Conservation (phyloP, 53 echinoderm and acorn worm species). For the Holothuria leucospilota region DNA sequence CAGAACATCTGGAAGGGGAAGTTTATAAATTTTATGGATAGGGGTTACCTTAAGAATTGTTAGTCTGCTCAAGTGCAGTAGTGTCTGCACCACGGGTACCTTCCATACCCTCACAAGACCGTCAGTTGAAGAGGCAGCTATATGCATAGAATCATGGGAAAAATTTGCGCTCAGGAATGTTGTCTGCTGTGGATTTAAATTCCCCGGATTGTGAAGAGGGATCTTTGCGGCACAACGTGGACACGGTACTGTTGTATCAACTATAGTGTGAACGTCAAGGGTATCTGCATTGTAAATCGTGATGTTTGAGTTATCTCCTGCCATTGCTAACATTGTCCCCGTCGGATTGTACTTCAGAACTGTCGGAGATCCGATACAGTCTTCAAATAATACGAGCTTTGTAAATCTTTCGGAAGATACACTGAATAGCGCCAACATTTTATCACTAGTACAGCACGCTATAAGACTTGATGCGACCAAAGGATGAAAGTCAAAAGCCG, state of each 20-base stretch:
- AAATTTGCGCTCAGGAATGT: conserved; percentile 75
- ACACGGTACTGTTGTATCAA: conserved; percentile 86
- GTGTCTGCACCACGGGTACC: conserved; percentile 68
- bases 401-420: conserved; percentile 62
- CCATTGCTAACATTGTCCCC: conserved; percentile 80
- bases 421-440: conserved; percentile 65
- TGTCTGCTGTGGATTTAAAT: conserved; percentile 55
- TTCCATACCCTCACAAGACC: conserved; percentile 89
- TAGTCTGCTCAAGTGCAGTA: conserved; percentile 81
- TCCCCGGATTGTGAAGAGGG: conserved; percentile 65
- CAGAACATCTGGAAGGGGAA: conserved; percentile 83
- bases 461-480: conserved; percentile 79
- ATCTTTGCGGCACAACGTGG: conserved; percentile 82
- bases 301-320: conserved; percentile 76
- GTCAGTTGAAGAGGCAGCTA: conserved; percentile 89
- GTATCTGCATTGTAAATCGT: conserved; percentile 70
- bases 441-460: conserved; percentile 76
- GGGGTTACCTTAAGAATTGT: conserved; percentile 82
- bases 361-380: conserved; percentile 71
- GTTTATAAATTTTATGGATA: conserved; percentile 71
- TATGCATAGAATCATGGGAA: conserved; percentile 84
- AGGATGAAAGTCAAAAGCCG: conserved; percentile 91
- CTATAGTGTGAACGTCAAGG: conserved; percentile 59
- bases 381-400: conserved; percentile 40
- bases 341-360: conserved; percentile 84